Evolutionary conservation across 2,888 invertebrate genomes (phyloP).

Genomic region (Perizoma flavofasciatum): DNA sequence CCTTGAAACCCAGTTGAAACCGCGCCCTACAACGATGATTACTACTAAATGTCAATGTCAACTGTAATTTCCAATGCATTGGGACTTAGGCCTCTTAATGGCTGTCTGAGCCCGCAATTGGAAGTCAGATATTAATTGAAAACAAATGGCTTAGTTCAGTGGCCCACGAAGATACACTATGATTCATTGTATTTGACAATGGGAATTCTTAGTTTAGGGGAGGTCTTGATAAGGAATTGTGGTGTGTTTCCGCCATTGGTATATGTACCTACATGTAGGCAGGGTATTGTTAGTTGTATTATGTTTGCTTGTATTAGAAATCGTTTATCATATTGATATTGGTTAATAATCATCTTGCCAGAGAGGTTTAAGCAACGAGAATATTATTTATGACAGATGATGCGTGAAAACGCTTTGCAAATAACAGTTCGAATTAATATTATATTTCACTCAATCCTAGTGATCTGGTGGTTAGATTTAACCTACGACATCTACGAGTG

Average conservation of each 20-base stretch:
- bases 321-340: conserved; percentile 3
- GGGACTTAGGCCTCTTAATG: conserved; percentile 23
- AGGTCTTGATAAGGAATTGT: conserved; percentile 24
- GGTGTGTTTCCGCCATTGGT: conserved; percentile 18
- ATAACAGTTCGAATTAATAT: background rate
- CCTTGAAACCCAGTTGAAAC: conserved; percentile 3
- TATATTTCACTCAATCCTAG: too few relatives aligned
- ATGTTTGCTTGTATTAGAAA: conserved; percentile 4
- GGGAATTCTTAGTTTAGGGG: conserved; percentile 22
- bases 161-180: conserved; percentile 40
- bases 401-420: background rate
- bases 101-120: conserved; percentile 28
- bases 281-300: conserved; percentile 2
- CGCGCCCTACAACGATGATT: conserved; percentile 11
- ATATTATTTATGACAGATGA: too few relatives aligned
- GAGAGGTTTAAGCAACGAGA: too few relatives aligned
- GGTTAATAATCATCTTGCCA: background rate
- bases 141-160: conserved; percentile 42
- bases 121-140: conserved; percentile 39
- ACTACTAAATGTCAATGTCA: conserved; percentile 26
- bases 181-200: conserved; percentile 41
- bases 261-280: conserved; percentile 1
- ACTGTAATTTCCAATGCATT: conserved; percentile 25
- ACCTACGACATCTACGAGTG: too few relatives aligned
- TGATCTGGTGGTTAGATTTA: too few relatives aligned